Evolutionary conservation across 2,113 vertebrate species (phyloP).

Genomic region (Cebus imitator): DNA sequence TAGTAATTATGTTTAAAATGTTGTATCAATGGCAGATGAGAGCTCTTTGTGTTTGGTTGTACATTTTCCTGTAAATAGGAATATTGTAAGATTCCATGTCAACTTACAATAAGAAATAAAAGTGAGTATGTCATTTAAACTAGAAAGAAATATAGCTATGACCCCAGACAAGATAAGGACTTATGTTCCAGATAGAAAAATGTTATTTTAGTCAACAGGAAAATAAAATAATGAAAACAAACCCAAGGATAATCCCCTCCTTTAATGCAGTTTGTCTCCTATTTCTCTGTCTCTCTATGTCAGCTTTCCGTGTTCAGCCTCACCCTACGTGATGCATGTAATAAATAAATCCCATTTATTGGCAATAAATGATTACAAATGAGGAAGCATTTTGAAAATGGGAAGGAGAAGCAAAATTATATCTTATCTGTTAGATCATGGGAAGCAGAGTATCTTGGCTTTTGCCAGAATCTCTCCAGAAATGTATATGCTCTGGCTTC

Average conservation of each 20-base stretch:
- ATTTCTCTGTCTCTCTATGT: neutral
- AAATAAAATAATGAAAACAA: neutral
- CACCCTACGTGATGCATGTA: neutral
- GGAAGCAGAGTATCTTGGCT: neutral
- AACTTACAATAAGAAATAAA: conserved; percentile 12
- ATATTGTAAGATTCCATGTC: neutral
- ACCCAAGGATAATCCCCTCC: neutral
- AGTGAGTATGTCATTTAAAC: conserved; percentile 37
- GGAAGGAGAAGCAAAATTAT: neutral
- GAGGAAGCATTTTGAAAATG: conserved; percentile 7
- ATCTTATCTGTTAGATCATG: neutral
- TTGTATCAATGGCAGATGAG: neutral
- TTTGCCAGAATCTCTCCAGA: neutral
- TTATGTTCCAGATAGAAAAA: conserved; percentile 35
- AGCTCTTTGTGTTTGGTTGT: neutral
- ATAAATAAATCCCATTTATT: neutral
- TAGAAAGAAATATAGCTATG: conserved; percentile 19
- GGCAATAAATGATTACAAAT: conserved; percentile 11
- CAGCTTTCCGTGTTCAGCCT: neutral
- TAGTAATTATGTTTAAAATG: conserved; percentile 30
- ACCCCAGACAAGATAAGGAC: neutral
- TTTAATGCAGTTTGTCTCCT: neutral
- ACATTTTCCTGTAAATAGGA: neutral
- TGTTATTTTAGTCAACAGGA: conserved; percentile 44
- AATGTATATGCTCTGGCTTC: conserved; percentile 27